Evolutionary conservation across 2,113 vertebrate genomes (phyloP).

Genomic region (Fukomys damarensis): DNA sequence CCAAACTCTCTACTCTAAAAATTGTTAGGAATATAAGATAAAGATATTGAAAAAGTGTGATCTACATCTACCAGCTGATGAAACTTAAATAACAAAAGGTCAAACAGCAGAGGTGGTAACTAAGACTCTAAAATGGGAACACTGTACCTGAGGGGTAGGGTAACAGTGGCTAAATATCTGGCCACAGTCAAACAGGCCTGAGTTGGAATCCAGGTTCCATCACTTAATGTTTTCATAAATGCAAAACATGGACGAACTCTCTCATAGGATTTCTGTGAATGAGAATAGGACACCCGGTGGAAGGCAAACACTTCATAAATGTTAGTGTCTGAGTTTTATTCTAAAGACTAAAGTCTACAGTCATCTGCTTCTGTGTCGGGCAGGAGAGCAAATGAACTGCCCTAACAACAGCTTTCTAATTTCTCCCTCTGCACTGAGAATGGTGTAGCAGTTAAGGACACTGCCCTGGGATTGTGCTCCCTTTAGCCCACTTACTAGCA

Average conservation of each 20-base stretch:
- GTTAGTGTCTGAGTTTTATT: background rate
- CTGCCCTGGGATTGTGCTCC: background rate
- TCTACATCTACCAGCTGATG: background rate
- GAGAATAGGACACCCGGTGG: background rate
- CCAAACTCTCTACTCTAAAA: constrained; percentile 23
- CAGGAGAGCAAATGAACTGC: background rate
- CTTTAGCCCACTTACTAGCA: background rate
- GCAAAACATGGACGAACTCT: constrained; percentile 3
- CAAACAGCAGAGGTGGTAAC: constrained; percentile 1
- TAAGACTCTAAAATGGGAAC: constrained; percentile 35
- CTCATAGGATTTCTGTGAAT: background rate
- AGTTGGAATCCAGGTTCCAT: background rate
- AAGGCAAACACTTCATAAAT: background rate
- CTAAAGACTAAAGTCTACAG: constrained; percentile 31
- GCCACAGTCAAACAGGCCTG: background rate
- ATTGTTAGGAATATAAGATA: constrained; percentile 29
- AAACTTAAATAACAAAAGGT: constrained; percentile 57
- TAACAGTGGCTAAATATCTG: constrained; percentile 12
- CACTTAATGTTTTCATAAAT: background rate
- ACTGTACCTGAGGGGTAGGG: constrained; percentile 22
- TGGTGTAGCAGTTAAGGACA: background rate
- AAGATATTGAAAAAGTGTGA: constrained; percentile 33
- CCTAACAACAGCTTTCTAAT: background rate
- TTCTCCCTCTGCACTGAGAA: background rate
- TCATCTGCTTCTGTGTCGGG: constrained; percentile 9